Evolutionary conservation across 2,797 vertebrate species (phyloP).

Genomic region (Erethizon dorsatum): DNA sequence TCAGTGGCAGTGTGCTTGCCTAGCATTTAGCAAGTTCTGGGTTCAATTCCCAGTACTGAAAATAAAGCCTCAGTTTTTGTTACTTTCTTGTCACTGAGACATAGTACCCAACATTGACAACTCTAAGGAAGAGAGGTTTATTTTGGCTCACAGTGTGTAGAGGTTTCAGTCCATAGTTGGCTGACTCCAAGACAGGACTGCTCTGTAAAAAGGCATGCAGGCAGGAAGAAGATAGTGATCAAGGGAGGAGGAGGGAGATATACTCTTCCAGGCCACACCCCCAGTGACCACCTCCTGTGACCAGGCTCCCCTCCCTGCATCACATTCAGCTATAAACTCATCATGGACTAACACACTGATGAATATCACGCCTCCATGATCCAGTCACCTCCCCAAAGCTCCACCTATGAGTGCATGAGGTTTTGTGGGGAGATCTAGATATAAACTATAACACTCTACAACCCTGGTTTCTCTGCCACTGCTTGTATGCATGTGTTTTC

Average conservation of each 20-base stretch:
- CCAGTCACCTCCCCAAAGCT: background rate
- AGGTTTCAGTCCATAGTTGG: background rate
- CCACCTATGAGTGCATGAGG: background rate
- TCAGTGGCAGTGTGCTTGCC: background rate
- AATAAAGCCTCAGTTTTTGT: background rate
- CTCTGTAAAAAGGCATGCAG: background rate
- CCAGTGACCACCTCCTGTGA: background rate
- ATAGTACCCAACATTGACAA: background rate
- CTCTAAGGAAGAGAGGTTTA: background rate
- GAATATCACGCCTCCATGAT: too few relatives aligned
- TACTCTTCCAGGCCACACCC: background rate
- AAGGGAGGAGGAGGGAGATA: background rate
- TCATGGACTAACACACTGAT: background rate
- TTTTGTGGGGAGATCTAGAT: background rate
- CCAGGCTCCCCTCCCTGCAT: background rate
- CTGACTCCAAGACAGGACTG: background rate
- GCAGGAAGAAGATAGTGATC: background rate
- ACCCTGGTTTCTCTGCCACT: background rate
- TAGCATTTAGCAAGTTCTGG: background rate
- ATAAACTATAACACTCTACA: background rate
- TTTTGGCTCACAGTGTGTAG: background rate
- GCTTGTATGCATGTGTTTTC: rapidly evolving
- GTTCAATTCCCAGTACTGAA: background rate
- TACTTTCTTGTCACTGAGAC: background rate
- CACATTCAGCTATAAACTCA: background rate